A percentile compares a stretch with the other conserved stretches of the same genome.
phyloP scores from a whole-genome alignment of 2,888 invertebrate species.

The Barypeithes pellucidus region DNA sequence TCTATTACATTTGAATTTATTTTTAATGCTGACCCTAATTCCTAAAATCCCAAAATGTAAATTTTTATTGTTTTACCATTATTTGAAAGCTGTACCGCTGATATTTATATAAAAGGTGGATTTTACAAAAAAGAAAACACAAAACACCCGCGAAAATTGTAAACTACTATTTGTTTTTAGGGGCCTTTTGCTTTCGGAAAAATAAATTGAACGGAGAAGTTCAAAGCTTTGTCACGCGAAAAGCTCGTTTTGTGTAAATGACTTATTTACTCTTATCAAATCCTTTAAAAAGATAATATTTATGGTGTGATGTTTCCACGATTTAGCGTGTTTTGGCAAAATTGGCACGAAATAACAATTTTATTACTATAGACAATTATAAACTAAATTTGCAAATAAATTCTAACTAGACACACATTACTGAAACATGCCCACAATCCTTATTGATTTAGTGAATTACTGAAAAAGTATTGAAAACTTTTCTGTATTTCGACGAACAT shows the following conservation, averaged over 20 bases:
- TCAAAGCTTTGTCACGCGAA: slow-evolving; percentile 25
- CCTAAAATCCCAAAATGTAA: no score
- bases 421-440: no score
- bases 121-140: neutral
- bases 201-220: slow-evolving; percentile 21
- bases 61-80: no score
- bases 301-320: slow-evolving; percentile 10
- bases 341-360: slow-evolving; percentile 4
- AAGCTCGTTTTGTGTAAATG: slow-evolving; percentile 22
- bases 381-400: neutral
- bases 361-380: neutral
- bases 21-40: no score
- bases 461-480: no score
- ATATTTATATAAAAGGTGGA: neutral
- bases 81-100: no score
- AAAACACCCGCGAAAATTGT: slow-evolving; percentile 20
- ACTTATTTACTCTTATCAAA: slow-evolving; percentile 32
- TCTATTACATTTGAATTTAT: no score
- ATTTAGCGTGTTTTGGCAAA: slow-evolving; percentile 14
- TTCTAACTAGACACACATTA: neutral
- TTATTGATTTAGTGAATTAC: no score
- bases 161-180: slow-evolving; percentile 15
- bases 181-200: slow-evolving; percentile 7
- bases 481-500: no score
- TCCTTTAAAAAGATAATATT: slow-evolving; percentile 23